A percentile compares a stretch with the other conserved stretches of the same genome.
Evolutionary conservation across 2,797 vertebrate species (phyloP).

Genomic region (Neoniphon sammara): DNA sequence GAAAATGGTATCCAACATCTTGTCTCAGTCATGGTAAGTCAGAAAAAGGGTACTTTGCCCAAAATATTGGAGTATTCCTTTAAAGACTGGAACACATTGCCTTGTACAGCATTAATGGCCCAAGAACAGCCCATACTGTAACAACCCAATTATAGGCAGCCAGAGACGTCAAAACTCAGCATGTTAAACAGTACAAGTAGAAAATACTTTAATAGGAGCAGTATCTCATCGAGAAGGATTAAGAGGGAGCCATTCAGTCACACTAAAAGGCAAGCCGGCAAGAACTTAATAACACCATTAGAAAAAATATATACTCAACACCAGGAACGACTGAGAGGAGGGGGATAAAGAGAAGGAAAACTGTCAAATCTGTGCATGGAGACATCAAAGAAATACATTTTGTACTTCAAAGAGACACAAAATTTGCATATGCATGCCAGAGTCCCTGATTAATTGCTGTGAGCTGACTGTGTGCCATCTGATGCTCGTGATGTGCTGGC

Average conservation of each 20-base stretch:
- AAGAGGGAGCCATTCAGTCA: constrained; percentile 14
- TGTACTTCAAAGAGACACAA: constrained; percentile 27
- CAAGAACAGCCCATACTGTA: neutral
- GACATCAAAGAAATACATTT: constrained; percentile 30
- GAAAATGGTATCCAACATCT: no score
- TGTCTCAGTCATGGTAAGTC: no score
- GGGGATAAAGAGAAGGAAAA: neutral
- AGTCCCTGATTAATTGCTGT: constrained; percentile 21
- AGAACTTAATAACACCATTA: constrained; percentile 3
- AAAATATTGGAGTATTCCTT: no score
- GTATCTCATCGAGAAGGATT: neutral
- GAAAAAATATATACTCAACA: neutral
- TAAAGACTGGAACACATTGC: no score
- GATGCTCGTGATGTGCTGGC: neutral
- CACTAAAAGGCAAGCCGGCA: constrained; percentile 5
- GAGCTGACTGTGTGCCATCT: constrained; percentile 5
- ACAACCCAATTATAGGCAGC: constrained; percentile 32
- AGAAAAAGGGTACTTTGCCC: no score
- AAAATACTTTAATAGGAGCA: constrained; percentile 3
- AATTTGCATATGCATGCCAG: constrained; percentile 33
- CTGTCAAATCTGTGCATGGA: constrained; percentile 19
- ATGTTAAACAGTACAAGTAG: neutral
- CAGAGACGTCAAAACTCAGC: constrained; percentile 1
- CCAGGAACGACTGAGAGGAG: constrained; percentile 1
- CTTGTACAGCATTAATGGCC: neutral